Conservation (phyloP, 2,113 vertebrate species). For the Oenanthe melanoleuca region DNA sequence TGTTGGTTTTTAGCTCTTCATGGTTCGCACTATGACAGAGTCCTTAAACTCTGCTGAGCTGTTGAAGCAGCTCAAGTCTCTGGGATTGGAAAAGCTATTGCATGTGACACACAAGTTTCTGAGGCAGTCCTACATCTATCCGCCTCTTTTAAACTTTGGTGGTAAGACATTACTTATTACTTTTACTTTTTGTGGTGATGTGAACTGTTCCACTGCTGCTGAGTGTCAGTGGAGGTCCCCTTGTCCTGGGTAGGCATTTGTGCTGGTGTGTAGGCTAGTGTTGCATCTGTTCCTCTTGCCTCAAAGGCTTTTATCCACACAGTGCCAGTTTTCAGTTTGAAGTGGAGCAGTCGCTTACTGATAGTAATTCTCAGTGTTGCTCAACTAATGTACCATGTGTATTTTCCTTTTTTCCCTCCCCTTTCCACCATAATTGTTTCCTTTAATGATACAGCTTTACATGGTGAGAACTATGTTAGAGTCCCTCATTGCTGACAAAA, state of each 20-base stretch:
- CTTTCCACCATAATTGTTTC: constrained; percentile 66
- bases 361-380: constrained; percentile 39
- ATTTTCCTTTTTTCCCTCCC: constrained; percentile 70
- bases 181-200: constrained; percentile 64
- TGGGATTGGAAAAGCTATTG: constrained; percentile 85
- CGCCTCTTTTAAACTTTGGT: constrained; percentile 85
- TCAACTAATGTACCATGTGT: constrained; percentile 76
- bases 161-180: constrained; percentile 80
- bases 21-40: constrained; percentile 86
- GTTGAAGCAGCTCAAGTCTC: constrained; percentile 83
- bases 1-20: constrained; percentile 85
- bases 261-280: not conserved
- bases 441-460: constrained; percentile 83
- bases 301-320: constrained; percentile 32
- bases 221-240: constrained; percentile 30
- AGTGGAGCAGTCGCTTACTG: constrained; percentile 66
- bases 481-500: constrained; percentile 93
- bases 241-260: constrained; percentile 22
- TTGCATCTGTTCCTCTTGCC: constrained; percentile 6
- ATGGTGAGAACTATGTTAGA: constrained; percentile 95
- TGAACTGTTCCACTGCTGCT: constrained; percentile 46
- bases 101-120: constrained; percentile 86
- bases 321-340: constrained; percentile 38
- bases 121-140: constrained; percentile 85
- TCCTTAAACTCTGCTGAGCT: constrained; percentile 85